These are phyloP conservation scores for Telmatochromis sp. DNA, from an alignment of 2,113 vertebrate genomes.

Conservation along the genomic window DNA sequence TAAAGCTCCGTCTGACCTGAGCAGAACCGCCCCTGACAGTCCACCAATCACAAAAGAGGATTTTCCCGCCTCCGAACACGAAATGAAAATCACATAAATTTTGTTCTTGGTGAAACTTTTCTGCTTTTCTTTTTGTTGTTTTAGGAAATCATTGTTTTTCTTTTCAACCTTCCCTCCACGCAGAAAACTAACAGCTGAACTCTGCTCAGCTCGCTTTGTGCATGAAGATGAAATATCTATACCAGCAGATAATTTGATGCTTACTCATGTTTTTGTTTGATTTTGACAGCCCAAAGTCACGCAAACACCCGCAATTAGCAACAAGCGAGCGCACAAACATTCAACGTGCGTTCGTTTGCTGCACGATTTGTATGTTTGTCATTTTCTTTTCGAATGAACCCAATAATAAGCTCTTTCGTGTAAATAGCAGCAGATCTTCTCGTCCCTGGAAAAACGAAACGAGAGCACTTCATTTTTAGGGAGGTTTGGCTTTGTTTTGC, in stretches of 20 bases:
- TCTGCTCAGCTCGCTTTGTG: constrained; percentile 46
- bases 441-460: not conserved
- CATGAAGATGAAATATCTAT: constrained; percentile 24
- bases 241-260: constrained; percentile 25
- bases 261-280: not conserved
- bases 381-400: not conserved
- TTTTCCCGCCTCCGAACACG: not conserved
- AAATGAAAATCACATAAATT: not conserved
- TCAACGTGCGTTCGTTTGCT: not conserved
- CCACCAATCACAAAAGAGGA: constrained; percentile 34
- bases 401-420: constrained; percentile 46
- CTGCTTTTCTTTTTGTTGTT: not conserved
- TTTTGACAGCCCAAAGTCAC: constrained; percentile 39
- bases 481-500: constrained; percentile 42
- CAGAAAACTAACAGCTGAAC: not conserved
- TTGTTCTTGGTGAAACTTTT: not conserved
- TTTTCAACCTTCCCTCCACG: not conserved
- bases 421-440: constrained; percentile 42
- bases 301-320: not conserved
- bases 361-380: not conserved
- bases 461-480: constrained; percentile 59
- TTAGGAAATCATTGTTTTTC: constrained; percentile 11
- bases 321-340: not conserved
- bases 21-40: constrained; percentile 12
- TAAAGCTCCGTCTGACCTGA: constrained; percentile 39